A percentile compares a stretch with the other conserved stretches of the same genome.
Conservation (phyloP, 2,113 vertebrate species). For the Pycnonotus jocosus region DNA sequence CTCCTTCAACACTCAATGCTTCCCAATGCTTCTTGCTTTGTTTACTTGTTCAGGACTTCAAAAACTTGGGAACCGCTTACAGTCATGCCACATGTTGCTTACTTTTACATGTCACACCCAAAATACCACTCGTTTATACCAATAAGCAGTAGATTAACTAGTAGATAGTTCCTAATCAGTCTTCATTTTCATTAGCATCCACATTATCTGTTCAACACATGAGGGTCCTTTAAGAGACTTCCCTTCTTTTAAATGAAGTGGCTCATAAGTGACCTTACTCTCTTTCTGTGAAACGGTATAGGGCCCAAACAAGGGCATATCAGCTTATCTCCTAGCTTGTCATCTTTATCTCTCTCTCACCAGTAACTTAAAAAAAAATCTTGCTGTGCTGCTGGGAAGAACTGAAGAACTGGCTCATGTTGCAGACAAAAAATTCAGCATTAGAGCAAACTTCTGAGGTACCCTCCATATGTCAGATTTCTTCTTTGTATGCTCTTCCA, state of each 20-base stretch:
- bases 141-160: conserved; percentile 72
- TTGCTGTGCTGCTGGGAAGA: background rate
- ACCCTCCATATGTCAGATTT: background rate
- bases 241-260: conserved; percentile 35
- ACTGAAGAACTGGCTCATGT: background rate
- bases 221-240: conserved; percentile 4
- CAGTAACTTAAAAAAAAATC: background rate
- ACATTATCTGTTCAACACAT: conserved; percentile 50
- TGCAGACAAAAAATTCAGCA: background rate
- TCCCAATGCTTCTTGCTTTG: background rate
- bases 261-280: background rate
- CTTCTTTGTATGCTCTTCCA: background rate
- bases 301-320: background rate
- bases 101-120: conserved; percentile 42
- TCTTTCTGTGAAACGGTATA: background rate
- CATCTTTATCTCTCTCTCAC: background rate
- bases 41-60: background rate
- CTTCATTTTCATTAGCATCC: conserved; percentile 63
- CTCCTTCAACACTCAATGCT: background rate
- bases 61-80: background rate
- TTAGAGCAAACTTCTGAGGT: background rate
- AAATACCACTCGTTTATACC: conserved; percentile 63
- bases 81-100: background rate
- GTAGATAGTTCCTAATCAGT: conserved; percentile 60
- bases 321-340: background rate